Evolutionary conservation across 1,140 invertebrate species (phyloP).

Genomic region (Conus ventricosus): DNA sequence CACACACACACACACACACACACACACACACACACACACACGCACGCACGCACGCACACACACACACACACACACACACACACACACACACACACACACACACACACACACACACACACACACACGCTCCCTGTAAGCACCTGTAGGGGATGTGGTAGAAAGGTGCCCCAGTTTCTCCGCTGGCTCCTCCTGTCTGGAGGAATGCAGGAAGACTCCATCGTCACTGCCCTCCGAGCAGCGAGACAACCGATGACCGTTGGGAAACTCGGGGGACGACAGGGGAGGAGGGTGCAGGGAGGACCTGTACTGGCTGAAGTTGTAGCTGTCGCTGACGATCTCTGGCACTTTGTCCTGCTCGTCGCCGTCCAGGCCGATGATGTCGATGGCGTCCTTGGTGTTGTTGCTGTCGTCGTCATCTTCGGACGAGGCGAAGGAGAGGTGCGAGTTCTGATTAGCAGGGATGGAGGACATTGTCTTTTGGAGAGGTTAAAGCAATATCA

Average conservation of each 20-base stretch:
- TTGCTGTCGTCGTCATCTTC: slow-evolving; percentile 10
- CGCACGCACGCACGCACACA: not conserved
- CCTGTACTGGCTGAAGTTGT: not conserved
- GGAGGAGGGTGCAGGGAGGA: not conserved
- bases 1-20: not conserved
- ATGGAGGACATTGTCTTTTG: not conserved
- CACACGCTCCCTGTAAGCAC: not conserved
- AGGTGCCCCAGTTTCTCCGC: not conserved
- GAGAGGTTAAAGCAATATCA: not conserved
- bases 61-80: slow-evolving; percentile 20
- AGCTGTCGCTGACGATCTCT: not conserved
- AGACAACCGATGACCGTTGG: not conserved
- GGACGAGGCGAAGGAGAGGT: slow-evolving; percentile 16
- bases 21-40: not conserved
- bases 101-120: not conserved
- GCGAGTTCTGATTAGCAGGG: not conserved
- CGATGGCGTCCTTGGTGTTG: slow-evolving; percentile 17
- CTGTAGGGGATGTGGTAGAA: not conserved
- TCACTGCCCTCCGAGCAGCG: not conserved
- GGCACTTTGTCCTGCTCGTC: not conserved
- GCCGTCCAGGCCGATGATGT: slow-evolving; percentile 18
- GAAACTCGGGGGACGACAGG: not conserved
- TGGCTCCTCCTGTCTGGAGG: not conserved
- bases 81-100: not conserved
- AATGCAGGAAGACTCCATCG: not conserved